Evolutionary conservation across 2,797 vertebrate genomes (phyloP), one percentile per base, ranked within the genome.

Genomic region (Helicolenus hilgendorfi): DNA sequence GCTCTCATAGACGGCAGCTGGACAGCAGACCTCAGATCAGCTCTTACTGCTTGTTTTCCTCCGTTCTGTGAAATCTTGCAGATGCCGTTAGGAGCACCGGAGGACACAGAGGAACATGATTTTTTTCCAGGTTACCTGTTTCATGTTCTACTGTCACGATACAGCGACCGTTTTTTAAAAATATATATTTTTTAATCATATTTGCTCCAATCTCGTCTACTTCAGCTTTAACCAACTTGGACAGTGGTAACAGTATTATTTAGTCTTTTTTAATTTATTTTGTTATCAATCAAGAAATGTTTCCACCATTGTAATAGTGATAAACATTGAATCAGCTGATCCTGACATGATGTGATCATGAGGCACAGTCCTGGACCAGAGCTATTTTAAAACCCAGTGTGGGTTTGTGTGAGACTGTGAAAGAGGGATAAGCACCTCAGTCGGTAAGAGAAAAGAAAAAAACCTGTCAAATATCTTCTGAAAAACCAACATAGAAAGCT

Each of bases 351-450:
- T 62, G 70, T 58, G 65, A 14, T 35, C 29, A 15, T 9, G 33
- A 58, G 60, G n/a, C 9, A 1, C 15, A 67, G 67, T 8, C 68
- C 71, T 77, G 79, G 82, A 75, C 69, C 72, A 74, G 11, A 68
- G 7, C 68, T 24, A 13, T 31, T 31, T 49, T 49, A 7, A 68
- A 67, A 72, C 24, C 53, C 20, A 1, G 3, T 41, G 26, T 75
- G 62, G 29, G 24, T 26, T 31, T 35, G 73, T n/a, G 59, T 72
- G 69, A 11, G n/a, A 56, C 58, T 72, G 75, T 49, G 45, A 22
- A 35, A 49, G 62, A 1, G n/a, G 7, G 18, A 58, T 11, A 9
- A 81, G 58, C 27, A 68, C 70, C 59, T 35, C 59, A 13, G 45
- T 35, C 55, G 33, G 20, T 45, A 10, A 55, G 26, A 22, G 33